These are phyloP conservation scores for Leucophenga montana DNA, from an alignment of 2,888 invertebrate species.

Conservation along the genomic window DNA sequence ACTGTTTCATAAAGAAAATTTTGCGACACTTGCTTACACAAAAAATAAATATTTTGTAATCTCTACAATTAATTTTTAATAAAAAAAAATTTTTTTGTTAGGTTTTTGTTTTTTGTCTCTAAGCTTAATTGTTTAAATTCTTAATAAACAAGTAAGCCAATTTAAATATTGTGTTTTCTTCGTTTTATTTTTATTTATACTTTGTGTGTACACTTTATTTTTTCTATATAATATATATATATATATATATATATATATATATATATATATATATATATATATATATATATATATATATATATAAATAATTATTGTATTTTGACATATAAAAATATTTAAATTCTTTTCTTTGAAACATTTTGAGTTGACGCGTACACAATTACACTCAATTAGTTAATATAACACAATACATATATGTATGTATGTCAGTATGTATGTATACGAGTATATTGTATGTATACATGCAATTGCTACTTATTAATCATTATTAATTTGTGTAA, in stretches of 20 bases:
- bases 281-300: slow-evolving; percentile 11
- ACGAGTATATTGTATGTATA: neutral
- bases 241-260: slow-evolving; percentile 11
- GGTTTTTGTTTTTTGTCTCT: slow-evolving; percentile 21
- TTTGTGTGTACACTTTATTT: neutral
- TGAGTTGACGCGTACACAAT: slow-evolving; percentile 42
- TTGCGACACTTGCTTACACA: neutral
- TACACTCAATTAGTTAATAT: slow-evolving; percentile 26
- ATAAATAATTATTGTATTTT: slow-evolving; percentile 22
- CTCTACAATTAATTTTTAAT: slow-evolving; percentile 28
- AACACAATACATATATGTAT: slow-evolving; percentile 13
- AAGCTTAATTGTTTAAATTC: neutral
- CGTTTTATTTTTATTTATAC: slow-evolving; percentile 7
- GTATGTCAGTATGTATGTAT: too few relatives aligned
- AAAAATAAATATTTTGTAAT: too few relatives aligned
- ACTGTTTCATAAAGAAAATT: too few relatives aligned
- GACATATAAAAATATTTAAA: slow-evolving; percentile 62
- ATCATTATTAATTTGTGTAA: slow-evolving; percentile 11
- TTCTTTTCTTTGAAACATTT: slow-evolving; percentile 58
- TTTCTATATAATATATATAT: slow-evolving; percentile 13
- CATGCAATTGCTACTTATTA: slow-evolving; percentile 6
- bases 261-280: too few relatives aligned
- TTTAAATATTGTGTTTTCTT: neutral
- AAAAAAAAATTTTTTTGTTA: slow-evolving; percentile 30
- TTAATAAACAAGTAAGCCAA: too few relatives aligned